Conservation (phyloP, 2,888 invertebrate species). For the Parnassius glacialis region DNA sequence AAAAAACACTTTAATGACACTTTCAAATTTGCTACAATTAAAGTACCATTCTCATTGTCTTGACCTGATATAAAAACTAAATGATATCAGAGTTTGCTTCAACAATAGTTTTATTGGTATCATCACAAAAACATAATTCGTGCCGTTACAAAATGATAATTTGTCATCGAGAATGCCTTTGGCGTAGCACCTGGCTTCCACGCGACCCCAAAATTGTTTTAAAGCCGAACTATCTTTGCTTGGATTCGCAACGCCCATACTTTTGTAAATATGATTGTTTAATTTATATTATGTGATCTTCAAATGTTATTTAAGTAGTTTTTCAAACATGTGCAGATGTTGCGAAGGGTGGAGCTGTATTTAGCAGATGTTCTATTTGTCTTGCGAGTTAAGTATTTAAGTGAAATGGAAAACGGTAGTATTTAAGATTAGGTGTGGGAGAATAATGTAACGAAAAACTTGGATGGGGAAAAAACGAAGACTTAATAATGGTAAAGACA, state of each 20-base stretch:
- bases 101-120: constrained; percentile 53
- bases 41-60: not conserved
- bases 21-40: too few species aligned
- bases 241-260: constrained; percentile 70
- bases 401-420: not conserved
- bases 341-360: constrained; percentile 48
- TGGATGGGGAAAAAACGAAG: too few species aligned
- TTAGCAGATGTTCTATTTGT: constrained; percentile 59
- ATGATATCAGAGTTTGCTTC: constrained; percentile 29
- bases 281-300: constrained; percentile 79
- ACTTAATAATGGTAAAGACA: too few species aligned
- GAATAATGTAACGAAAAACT: too few species aligned
- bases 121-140: constrained; percentile 39
- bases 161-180: constrained; percentile 68
- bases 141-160: constrained; percentile 68
- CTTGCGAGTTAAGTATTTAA: constrained; percentile 44
- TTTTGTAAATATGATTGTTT: constrained; percentile 74
- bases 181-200: constrained; percentile 65
- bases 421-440: too few species aligned
- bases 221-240: constrained; percentile 35
- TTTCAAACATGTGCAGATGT: constrained; percentile 74
- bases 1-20: not conserved
- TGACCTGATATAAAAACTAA: constrained; percentile 5
- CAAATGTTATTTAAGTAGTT: constrained; percentile 75
- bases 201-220: constrained; percentile 59